A percentile compares a stretch with the other conserved stretches of the same genome.
Conservation (phyloP, 2,888 invertebrate genomes). For the Vesta saturnalis region DNA sequence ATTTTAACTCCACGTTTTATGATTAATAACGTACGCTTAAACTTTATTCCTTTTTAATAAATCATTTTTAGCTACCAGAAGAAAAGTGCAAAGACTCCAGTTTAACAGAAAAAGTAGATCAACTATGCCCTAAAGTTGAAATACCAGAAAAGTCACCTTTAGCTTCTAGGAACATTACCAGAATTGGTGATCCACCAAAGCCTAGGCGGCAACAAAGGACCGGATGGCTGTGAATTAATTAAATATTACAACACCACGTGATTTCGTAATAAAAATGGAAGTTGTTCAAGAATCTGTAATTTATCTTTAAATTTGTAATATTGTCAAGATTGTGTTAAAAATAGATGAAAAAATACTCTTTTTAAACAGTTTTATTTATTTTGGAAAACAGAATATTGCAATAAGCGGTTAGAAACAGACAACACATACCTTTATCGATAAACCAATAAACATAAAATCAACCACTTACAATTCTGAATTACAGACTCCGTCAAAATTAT, state of each 20-base stretch:
- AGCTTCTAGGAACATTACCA: conserved; percentile 56
- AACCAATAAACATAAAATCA: no score
- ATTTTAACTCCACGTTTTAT: neutral
- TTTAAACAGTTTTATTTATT: no score
- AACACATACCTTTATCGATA: no score
- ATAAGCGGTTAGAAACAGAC: no score
- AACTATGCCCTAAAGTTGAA: neutral
- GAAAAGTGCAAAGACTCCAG: neutral
- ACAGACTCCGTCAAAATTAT: no score
- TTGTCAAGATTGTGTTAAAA: conserved; percentile 20
- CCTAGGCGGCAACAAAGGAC: conserved; percentile 68
- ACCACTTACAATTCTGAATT: no score
- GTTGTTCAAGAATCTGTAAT: conserved; percentile 18
- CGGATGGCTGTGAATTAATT: conserved; percentile 66
- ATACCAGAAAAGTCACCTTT: conserved; percentile 42
- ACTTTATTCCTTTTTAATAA: neutral
- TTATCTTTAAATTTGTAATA: neutral
- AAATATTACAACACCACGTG: neutral
- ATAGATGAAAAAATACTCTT: conserved; percentile 6
- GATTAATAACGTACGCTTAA: neutral
- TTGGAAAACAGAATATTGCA: no score
- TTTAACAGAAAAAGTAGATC: neutral
- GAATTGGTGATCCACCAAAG: conserved; percentile 66
- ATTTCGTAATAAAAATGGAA: conserved; percentile 8
- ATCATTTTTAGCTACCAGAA: neutral